Evolutionary conservation across 2,888 invertebrate species (phyloP).

Genomic region (Thalpophila matura): DNA sequence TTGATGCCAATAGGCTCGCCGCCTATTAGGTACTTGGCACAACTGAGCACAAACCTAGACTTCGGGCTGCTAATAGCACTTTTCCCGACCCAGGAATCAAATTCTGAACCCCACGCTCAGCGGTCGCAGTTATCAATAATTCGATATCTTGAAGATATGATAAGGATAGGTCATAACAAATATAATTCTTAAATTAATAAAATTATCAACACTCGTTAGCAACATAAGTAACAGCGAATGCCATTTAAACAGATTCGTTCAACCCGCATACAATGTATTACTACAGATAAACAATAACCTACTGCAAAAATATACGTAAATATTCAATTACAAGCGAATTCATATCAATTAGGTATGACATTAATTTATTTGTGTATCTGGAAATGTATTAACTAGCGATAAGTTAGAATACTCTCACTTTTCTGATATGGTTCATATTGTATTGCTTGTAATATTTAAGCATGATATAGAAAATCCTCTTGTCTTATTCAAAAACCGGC

Average conservation of each 20-base stretch:
- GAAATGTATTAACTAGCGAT: constrained; percentile 42
- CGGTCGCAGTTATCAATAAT: too few relatives aligned
- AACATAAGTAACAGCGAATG: constrained; percentile 38
- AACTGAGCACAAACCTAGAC: too few relatives aligned
- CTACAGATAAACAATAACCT: constrained; percentile 43
- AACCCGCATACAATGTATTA: constrained; percentile 31
- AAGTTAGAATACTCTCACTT: constrained; percentile 28
- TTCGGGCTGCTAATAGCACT: too few relatives aligned
- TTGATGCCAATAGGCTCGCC: too few relatives aligned
- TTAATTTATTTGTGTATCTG: constrained; percentile 48
- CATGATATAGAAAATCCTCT: too few relatives aligned
- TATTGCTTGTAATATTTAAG: not conserved
- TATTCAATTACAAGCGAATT: constrained; percentile 54
- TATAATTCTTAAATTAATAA: constrained; percentile 11
- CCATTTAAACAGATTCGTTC: constrained; percentile 30
- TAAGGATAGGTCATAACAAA: too few relatives aligned
- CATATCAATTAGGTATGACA: constrained; percentile 31
- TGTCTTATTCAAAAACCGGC: too few relatives aligned
- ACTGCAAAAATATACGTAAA: constrained; percentile 49
- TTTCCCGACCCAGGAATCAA: too few relatives aligned
- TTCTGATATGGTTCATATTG: constrained; percentile 5
- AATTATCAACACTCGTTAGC: constrained; percentile 39
- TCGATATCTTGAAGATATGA: too few relatives aligned
- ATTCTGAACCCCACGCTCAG: too few relatives aligned
- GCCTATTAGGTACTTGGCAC: too few relatives aligned